Evolutionary conservation across 2,888 invertebrate genomes (phyloP), one percentile per base, ranked within the genome.

Genomic region (Pammene aurita): DNA sequence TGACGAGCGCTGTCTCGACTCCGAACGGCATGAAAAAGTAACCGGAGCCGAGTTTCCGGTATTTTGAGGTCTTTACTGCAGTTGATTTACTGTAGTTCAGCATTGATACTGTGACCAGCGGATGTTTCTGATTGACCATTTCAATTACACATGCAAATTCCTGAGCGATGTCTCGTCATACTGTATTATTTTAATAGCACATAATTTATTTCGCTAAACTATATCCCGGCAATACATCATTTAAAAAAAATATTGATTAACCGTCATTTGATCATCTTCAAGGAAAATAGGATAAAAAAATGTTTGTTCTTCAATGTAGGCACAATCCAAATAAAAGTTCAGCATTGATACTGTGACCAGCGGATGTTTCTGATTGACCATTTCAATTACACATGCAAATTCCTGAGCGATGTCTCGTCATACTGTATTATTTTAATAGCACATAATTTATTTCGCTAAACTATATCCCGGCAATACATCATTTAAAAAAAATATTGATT

Each of bases 381-480:
- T 65, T 65, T 65, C 72, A 72, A 72, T 72, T 70, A 67, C 46
- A n/a, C 16, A 72, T 70, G 70, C 56, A 60, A 72, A 72, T 72
- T 55, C 18, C 6, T 46, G 65, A 65, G 54, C 13, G 46, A 61
- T 48, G 46, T 26, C 18, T 46, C 56, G n/a, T 55, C 41, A 42
- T 42, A 66, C 56, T 58, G 16, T 50, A 52, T 55, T 50, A 61
- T 54, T 67, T 67, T 67, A 67, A 67, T 61, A 14, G 18, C 46
- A 9, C 13, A 14, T 18, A 35, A 54, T 52, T 26, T 35, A 34
- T 10, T 14, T 13, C 16, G 46, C 42, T 61, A 55, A 46, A 54
- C 13, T 42, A 44, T 56, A 55, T 48, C 35, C 18, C 38, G 13
- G 54, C 34, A n/a, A 54, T 66, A 38, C n/a, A 60, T 66, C 60